Evolutionary conservation across 2,113 vertebrate genomes (phyloP).

Genomic region (Oxygymnocypris stewartii): DNA sequence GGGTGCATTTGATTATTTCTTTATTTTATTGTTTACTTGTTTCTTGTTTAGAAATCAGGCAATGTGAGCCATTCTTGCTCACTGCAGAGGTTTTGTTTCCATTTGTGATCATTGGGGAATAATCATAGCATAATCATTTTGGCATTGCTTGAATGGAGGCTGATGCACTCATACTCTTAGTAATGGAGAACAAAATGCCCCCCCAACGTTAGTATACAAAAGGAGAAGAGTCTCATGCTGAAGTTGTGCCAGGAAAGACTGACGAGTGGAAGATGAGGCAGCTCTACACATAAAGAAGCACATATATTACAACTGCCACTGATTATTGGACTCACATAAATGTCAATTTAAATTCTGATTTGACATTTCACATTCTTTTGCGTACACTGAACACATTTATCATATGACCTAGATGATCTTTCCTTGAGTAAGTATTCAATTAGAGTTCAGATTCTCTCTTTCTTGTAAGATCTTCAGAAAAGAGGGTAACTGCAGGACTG

Average conservation of each 20-base stretch:
- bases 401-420: too few relatives aligned
- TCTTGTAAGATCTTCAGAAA: neutral
- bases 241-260: constrained; percentile 1
- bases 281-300: neutral
- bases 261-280: constrained; percentile 1
- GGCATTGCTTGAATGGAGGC: neutral
- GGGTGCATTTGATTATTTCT: neutral
- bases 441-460: neutral
- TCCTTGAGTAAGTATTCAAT: neutral
- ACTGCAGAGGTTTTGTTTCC: neutral
- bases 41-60: neutral
- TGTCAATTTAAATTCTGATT: neutral
- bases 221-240: neutral
- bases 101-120: constrained; percentile 1
- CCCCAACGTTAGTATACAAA: neutral
- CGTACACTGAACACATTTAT: neutral
- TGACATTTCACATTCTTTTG: neutral
- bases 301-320: neutral
- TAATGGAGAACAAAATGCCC: constrained; percentile 31
- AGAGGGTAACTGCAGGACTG: neutral
- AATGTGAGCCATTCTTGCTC: neutral
- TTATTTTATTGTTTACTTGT: neutral
- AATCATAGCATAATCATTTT: neutral
- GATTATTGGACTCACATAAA: neutral
- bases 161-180: neutral